These are phyloP conservation scores for Podargus strigoides DNA, from an alignment of 2,797 vertebrate species.

Conservation along the genomic window DNA sequence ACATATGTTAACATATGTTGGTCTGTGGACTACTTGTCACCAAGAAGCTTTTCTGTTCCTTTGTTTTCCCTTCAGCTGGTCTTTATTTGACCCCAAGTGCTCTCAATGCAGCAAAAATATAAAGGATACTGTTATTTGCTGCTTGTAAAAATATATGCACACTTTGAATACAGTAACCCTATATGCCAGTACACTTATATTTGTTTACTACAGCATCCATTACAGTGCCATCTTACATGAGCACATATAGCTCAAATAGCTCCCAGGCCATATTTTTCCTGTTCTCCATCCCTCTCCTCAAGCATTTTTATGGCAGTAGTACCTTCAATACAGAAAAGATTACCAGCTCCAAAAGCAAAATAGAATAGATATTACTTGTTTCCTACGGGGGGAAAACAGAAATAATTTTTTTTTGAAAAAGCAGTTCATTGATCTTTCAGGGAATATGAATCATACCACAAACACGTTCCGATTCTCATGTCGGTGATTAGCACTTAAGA, in stretches of 20 bases:
- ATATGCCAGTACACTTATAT: not conserved
- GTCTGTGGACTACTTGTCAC: not conserved
- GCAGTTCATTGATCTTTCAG: not conserved
- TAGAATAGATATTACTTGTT: not conserved
- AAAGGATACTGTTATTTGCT: not conserved
- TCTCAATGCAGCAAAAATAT: not conserved
- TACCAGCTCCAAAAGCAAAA: not conserved
- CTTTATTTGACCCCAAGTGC: not conserved
- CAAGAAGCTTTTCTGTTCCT: not conserved
- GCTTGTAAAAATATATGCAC: not conserved
- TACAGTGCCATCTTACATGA: not conserved
- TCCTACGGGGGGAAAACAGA: too few relatives aligned
- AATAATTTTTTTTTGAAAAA: too few relatives aligned
- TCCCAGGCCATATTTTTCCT: not conserved
- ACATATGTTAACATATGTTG: not conserved
- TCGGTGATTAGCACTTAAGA: not conserved
- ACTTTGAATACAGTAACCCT: not conserved
- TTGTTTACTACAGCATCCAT: not conserved
- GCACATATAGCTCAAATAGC: not conserved
- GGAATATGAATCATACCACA: not conserved
- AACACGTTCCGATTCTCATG: not conserved
- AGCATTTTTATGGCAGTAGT: not conserved
- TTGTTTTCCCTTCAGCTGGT: not conserved
- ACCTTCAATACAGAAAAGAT: not conserved
- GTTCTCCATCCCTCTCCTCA: not conserved